These are phyloP conservation scores for Muscina levida DNA, from an alignment of 2,888 invertebrate species.

Conservation along the genomic window DNA sequence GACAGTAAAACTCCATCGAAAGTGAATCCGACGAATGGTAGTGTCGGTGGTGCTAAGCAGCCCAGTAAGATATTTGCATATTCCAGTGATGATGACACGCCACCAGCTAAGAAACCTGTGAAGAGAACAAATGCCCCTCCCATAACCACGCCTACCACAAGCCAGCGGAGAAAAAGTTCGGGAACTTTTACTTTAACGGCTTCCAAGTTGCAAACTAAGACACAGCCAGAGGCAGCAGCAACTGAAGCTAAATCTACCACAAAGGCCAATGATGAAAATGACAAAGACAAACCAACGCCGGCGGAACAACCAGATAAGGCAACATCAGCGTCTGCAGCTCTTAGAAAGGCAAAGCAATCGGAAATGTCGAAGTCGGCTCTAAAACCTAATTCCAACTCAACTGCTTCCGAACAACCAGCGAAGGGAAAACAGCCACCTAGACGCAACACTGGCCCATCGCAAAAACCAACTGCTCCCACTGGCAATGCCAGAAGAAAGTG, in stretches of 20 bases:
- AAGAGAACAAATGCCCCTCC: slow-evolving; percentile 55
- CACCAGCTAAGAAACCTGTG: slow-evolving; percentile 73
- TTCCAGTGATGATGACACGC: slow-evolving; percentile 84
- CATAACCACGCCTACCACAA: slow-evolving; percentile 60
- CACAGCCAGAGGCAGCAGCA: slow-evolving; percentile 73
- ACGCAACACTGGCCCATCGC: slow-evolving; percentile 40
- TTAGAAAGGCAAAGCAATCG: slow-evolving; percentile 51
- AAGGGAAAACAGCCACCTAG: slow-evolving; percentile 52
- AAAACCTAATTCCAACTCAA: background rate
- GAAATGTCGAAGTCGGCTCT: slow-evolving; percentile 26
- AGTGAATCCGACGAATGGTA: slow-evolving; percentile 67
- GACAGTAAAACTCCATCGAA: slow-evolving; percentile 51
- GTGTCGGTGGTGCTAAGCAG: slow-evolving; percentile 74
- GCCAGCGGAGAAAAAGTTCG: slow-evolving; percentile 75
- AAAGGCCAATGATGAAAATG: slow-evolving; percentile 70
- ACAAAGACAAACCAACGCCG: slow-evolving; percentile 66
- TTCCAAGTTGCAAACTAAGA: slow-evolving; percentile 72
- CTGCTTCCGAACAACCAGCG: slow-evolving; percentile 26
- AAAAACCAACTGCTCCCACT: slow-evolving; percentile 11
- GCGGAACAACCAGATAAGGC: slow-evolving; percentile 68
- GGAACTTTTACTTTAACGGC: slow-evolving; percentile 68
- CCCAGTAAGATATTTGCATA: slow-evolving; percentile 80
- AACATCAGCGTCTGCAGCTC: slow-evolving; percentile 49
- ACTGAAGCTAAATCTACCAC: slow-evolving; percentile 72
- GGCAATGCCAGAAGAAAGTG: slow-evolving; percentile 47